Base-by-base conservation (phyloP, 2,797 vertebrate genomes). In the Coregonus sp. region DNA sequence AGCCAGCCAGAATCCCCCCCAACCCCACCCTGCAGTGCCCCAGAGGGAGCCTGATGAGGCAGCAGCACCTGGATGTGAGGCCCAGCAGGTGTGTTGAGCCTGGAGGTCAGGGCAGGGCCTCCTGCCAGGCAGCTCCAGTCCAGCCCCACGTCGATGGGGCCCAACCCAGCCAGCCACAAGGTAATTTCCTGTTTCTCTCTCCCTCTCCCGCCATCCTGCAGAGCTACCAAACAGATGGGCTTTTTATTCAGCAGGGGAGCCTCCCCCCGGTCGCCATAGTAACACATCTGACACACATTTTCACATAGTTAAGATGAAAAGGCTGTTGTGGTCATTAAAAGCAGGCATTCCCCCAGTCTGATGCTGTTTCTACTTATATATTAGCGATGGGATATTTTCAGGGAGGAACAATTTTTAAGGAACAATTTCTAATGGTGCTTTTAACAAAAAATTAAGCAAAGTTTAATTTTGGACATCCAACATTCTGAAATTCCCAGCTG, bases 191-290 rank as follows among this genome's bases (percentile, higher is more conserved):
- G 63, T 66, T 14, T 66, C 63, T 29, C 25, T 66, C 63, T 18
- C 18, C 6, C 18, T 66, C 63, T 33, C 63, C 4, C 63, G 15
- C 29, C 14, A 14, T 66, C 29, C 63, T 31, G 29, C 63, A 66
- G 29, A 29, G 54, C 47, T 72, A 72, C 18, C 37, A 54, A 72
- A 63, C 78, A 80, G 78, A 76, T 73, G 70, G 50, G 35, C 47
- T 72, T 47, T 75, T 56, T 74, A 37, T 69, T 29, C 71, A 25
- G 79, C 52, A 25, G 37, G 61, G 56, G 56, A 9, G 25, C 9
- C 59, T 29, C 9, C 25, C 61, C 61, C 20, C 12, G 12, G 63
- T 66, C 5, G 1, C 63, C 63, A 66, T 31, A 33, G 70, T 37
- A 59, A 68, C 47, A 68, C 74, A 37, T 47, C 51, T 70, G 68